Evolutionary conservation across 2,888 invertebrate species (phyloP), one percentile per base, ranked within the genome.

Genomic region (Poecilus cupreus): DNA sequence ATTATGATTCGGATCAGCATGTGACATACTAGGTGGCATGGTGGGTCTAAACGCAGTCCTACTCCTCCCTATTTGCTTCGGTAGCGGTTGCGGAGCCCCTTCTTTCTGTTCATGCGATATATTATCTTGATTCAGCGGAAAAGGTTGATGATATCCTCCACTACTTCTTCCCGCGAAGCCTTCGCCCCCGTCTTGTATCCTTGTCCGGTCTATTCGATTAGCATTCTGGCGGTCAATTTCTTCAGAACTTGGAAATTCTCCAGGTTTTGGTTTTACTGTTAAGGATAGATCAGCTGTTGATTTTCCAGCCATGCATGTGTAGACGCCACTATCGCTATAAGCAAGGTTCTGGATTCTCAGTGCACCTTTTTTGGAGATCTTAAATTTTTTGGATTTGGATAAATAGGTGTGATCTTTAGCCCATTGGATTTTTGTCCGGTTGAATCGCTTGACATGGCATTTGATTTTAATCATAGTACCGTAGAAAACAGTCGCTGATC

Each of bases 381-480:
- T 96, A 85, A 95, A 94, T 85, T 96, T 96, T 86, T 94, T 94
- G 0, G 94, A 94, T 86, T 96, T 96, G 24, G 92, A 91, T 82
- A 96, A 90, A 75, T 93, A 93, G 84, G 93, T 93, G 84, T 95
- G 94, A 87, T 97, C 96, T 87, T 97, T 97, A 78, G 94, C 94
- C 98, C 98, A 98, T 85, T 94, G 92, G 83, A 97, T 96, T 88
- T 95, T 95, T 0, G 96, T 94, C 83, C 96, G 90, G 87, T 94
- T 94, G 88, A 93, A 94, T 84, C 95, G 94, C 87, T 96, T 96
- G 20, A 97, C 96, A 0, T 98, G 98, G 87, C 98, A 98, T 87
- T 97, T 96, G 84, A 98, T 96, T 90, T 97, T 97, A 82, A 98
- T 94, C 86, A 96, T 95, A 0, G 97, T 96, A 6, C 97, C 98